A percentile compares a stretch with the other conserved stretches of the same genome.
Conservation (phyloP, 2,113 vertebrate genomes). For the Carassius auratus region DNA sequence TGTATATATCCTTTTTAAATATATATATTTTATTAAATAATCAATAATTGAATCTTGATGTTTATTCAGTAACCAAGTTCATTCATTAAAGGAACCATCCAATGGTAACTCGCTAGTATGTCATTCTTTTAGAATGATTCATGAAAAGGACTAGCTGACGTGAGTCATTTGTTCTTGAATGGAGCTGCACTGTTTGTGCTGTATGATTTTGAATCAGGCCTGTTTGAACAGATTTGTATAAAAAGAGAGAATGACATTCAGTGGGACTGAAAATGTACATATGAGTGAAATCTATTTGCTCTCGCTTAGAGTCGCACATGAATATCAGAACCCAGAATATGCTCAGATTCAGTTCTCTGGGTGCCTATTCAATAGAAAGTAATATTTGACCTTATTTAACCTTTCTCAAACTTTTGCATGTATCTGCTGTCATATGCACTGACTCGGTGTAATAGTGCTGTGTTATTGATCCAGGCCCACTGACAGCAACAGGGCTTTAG, state of each 20-base stretch:
- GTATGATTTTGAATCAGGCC: background rate
- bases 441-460: conserved; percentile 70
- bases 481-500: conserved; percentile 68
- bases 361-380: conserved; percentile 15
- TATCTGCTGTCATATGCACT: background rate
- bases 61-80: background rate
- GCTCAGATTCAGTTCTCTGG: conserved; percentile 15
- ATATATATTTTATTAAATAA: too few relatives aligned
- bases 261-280: background rate
- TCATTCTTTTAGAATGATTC: background rate
- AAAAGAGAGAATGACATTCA: background rate
- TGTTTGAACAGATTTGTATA: background rate
- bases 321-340: background rate
- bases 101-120: background rate
- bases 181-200: background rate
- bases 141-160: background rate
- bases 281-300: too few relatives aligned
- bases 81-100: background rate
- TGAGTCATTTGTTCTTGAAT: too few relatives aligned
- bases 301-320: background rate
- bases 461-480: conserved; percentile 73
- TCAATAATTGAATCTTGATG: background rate
- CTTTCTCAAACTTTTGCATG: too few relatives aligned
- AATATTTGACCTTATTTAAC: too few relatives aligned
- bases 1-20: too few relatives aligned